These are phyloP conservation scores for Temnothorax unifasciatus DNA, from an alignment of 2,888 invertebrate genomes.

Conservation along the genomic window DNA sequence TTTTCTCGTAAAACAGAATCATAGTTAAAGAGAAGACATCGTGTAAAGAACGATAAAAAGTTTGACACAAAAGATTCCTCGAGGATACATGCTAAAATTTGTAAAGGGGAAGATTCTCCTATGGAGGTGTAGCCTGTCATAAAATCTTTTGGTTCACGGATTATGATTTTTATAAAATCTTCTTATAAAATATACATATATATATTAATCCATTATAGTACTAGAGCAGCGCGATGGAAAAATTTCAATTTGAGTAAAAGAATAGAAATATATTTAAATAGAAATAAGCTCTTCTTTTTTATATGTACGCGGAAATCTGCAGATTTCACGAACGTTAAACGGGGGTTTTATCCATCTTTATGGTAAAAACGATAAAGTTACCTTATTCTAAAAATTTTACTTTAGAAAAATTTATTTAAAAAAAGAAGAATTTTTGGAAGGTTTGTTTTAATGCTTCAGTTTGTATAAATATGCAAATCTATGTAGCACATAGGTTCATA, in stretches of 20 bases:
- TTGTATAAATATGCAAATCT: constrained; percentile 11
- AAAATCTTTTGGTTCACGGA: constrained; percentile 15
- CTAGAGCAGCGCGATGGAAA: too few species aligned
- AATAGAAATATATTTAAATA: constrained; percentile 1
- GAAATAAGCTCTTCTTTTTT: neutral
- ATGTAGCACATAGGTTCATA: neutral
- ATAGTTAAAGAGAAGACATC: constrained; percentile 11
- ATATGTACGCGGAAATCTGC: neutral
- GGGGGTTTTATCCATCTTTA: neutral
- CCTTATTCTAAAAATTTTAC: neutral
- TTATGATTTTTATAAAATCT: neutral
- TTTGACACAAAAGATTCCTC: constrained; percentile 30
- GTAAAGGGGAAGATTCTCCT: neutral
- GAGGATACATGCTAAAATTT: constrained; percentile 39
- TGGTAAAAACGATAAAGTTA: neutral
- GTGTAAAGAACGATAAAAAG: constrained; percentile 26
- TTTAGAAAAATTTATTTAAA: neutral
- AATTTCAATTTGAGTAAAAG: neutral
- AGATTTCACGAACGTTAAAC: neutral
- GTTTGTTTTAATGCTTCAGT: neutral
- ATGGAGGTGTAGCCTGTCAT: neutral
- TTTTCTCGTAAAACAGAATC: constrained; percentile 21
- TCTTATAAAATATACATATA: neutral
- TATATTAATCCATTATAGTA: neutral
- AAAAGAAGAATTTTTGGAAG: neutral